Evolutionary conservation across 2,888 invertebrate genomes (phyloP).

Genomic region (Phortica magna): DNA sequence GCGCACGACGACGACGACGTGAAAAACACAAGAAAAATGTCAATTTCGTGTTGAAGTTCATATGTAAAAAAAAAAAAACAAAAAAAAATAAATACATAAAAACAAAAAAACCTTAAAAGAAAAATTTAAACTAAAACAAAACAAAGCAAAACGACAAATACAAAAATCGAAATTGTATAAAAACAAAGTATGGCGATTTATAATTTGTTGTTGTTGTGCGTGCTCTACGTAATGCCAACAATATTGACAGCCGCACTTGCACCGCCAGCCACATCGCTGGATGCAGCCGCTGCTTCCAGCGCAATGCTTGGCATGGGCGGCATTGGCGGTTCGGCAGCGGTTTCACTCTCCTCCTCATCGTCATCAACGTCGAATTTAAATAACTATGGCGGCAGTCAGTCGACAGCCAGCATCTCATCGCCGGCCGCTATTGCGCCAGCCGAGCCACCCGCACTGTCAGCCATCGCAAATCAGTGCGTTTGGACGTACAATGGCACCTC

Average conservation of each 20-base stretch:
- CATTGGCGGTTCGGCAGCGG: constrained; percentile 55
- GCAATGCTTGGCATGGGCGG: constrained; percentile 52
- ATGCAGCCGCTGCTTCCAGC: constrained; percentile 23
- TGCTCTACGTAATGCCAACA: constrained; percentile 1
- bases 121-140: constrained; percentile 28
- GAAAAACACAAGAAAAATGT: constrained; percentile 53
- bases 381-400: constrained; percentile 39
- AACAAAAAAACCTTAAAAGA: constrained; percentile 33
- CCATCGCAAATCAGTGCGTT: constrained; percentile 78
- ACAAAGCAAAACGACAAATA: constrained; percentile 35
- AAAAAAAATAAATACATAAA: constrained; percentile 39
- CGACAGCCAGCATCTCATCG: constrained; percentile 38
- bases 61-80: constrained; percentile 40
- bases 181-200: constrained; percentile 10
- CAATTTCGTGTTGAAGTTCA: constrained; percentile 49
- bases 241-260: background rate
- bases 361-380: constrained; percentile 2
- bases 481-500: constrained; percentile 78
- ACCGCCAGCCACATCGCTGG: constrained; percentile 1
- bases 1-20: background rate
- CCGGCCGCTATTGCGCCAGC: constrained; percentile 36
- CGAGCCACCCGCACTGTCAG: constrained; percentile 56
- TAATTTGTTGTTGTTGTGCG: background rate
- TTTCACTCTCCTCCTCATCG: constrained; percentile 46
- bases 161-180: constrained; percentile 38